phyloP scores from a whole-genome alignment of 1,140 invertebrate genomes.

The Battus philenor region DNA sequence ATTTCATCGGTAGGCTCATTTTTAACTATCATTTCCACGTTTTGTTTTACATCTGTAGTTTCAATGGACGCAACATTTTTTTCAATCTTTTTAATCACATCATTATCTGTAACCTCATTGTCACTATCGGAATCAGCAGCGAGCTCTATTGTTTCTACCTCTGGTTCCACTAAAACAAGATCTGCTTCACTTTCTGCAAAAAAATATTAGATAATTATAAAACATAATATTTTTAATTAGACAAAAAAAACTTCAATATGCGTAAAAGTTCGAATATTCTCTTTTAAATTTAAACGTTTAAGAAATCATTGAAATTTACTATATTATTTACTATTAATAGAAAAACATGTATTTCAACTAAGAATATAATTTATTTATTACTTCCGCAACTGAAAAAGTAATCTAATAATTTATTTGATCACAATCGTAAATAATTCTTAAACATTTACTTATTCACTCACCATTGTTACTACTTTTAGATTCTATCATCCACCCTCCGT shows the following conservation, averaged over 20 bases:
- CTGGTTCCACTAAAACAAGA: constrained; percentile 42
- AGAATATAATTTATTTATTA: not conserved
- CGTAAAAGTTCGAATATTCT: constrained; percentile 7
- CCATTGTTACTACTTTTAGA: no score
- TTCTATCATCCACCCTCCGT: no score
- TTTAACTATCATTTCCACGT: not conserved
- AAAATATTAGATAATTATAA: constrained; percentile 4
- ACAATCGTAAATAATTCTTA: no score
- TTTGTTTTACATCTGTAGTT: not conserved
- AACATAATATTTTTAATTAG: no score
- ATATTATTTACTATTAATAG: not conserved
- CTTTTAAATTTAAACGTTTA: no score
- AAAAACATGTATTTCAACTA: not conserved
- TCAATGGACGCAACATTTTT: no score
- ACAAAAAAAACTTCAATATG: not conserved
- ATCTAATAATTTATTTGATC: no score
- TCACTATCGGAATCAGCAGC: constrained; percentile 26
- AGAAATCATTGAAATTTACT: no score
- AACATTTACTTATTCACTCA: no score
- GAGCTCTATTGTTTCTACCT: constrained; percentile 54
- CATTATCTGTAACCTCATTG: not conserved
- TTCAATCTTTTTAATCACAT: not conserved
- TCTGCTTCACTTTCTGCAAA: constrained; percentile 42
- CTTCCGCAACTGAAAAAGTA: not conserved
- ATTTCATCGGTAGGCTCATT: constrained; percentile 1